Evolutionary conservation across 1,140 invertebrate species (phyloP).

Genomic region (Panagrolaimus sp.): DNA sequence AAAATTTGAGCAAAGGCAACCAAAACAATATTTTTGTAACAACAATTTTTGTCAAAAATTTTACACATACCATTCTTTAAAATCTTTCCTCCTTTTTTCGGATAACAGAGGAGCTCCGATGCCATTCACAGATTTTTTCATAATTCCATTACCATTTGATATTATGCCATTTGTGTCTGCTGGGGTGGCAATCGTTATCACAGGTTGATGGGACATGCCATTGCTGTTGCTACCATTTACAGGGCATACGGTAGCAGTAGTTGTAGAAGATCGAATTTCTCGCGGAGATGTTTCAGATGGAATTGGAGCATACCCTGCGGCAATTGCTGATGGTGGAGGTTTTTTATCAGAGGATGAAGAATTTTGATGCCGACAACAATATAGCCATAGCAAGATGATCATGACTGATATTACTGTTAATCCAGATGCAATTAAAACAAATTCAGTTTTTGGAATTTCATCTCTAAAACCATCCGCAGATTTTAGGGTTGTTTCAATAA

Average conservation of each 20-base stretch:
- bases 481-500: conserved; percentile 27
- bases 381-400: conserved; percentile 45
- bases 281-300: conserved; percentile 45
- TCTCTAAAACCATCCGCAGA: not conserved
- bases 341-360: conserved; percentile 24
- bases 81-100: conserved; percentile 45
- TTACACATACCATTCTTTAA: conserved; percentile 55
- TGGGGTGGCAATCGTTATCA: conserved; percentile 4
- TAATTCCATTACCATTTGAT: conserved; percentile 11
- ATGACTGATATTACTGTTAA: conserved; percentile 42
- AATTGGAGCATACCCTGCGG: conserved; percentile 43
- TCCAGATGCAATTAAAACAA: conserved; percentile 38
- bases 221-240: conserved; percentile 1
- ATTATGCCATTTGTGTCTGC: conserved; percentile 14
- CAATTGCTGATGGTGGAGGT: conserved; percentile 13
- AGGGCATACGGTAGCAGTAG: conserved; percentile 13
- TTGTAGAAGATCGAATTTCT: conserved; percentile 7
- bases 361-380: conserved; percentile 33
- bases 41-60: too few relatives aligned
- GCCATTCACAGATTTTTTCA: conserved; percentile 14
- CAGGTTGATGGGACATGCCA: not conserved
- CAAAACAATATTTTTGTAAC: too few relatives aligned
- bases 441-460: conserved; percentile 42
- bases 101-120: conserved; percentile 12
- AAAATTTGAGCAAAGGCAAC: too few relatives aligned